Evolutionary conservation across 1,140 invertebrate genomes (phyloP).

Genomic region (Drosophila eugracilis): DNA sequence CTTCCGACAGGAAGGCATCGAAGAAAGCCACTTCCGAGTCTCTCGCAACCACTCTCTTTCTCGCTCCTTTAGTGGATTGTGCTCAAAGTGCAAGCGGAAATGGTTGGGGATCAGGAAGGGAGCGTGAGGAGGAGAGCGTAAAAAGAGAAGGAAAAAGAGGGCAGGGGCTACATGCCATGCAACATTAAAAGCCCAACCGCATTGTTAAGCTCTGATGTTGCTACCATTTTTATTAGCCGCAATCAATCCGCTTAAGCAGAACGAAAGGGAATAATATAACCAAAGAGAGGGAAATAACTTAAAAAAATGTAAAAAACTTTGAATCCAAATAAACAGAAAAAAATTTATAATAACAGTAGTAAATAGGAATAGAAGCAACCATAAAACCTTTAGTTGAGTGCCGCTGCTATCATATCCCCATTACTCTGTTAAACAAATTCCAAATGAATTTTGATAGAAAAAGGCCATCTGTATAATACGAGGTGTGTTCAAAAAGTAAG

Average conservation of each 20-base stretch:
- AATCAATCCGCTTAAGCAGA: conserved; percentile 74
- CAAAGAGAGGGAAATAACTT: neutral
- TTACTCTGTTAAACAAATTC: no score
- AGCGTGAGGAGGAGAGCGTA: neutral
- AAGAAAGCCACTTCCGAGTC: conserved; percentile 52
- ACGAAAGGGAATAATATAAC: conserved; percentile 11
- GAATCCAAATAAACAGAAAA: neutral
- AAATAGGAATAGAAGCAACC: neutral
- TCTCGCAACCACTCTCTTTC: conserved; percentile 42
- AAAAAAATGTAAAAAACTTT: neutral
- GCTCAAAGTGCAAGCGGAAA: conserved; percentile 65
- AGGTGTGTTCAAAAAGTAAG: no score
- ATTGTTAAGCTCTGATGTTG: conserved; percentile 63
- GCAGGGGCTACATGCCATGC: conserved; percentile 9
- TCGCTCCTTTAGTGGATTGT: conserved; percentile 26
- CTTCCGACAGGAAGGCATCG: conserved; percentile 50
- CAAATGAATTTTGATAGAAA: no score
- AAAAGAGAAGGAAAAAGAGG: neutral
- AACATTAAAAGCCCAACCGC: conserved; percentile 34
- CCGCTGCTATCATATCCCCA: no score
- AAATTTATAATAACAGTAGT: neutral
- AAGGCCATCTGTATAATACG: no score
- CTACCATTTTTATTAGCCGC: conserved; percentile 72
- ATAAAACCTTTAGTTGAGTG: no score
- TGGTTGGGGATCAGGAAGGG: conserved; percentile 20